These are phyloP conservation scores for Macropodus opercularis DNA, from an alignment of 2,797 vertebrate genomes.

Conservation along the genomic window DNA sequence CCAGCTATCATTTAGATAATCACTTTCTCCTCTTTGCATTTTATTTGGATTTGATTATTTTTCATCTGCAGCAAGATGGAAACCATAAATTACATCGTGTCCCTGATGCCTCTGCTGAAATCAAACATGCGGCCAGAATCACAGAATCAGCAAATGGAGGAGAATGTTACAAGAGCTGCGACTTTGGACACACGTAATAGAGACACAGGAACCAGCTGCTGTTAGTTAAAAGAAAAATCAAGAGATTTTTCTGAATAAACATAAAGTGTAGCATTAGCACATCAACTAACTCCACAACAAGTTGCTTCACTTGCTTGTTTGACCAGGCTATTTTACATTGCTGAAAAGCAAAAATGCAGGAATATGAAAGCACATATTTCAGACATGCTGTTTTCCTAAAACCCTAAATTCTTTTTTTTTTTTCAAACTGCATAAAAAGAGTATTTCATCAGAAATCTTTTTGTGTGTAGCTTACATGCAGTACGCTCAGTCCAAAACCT, in stretches of 20 bases:
- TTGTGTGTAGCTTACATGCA: too few species aligned
- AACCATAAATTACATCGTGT: constrained; percentile 76
- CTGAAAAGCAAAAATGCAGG: too few species aligned
- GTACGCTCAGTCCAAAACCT: too few species aligned
- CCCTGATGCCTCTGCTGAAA: constrained; percentile 65
- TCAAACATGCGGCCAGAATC: constrained; percentile 64
- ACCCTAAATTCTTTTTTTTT: too few species aligned
- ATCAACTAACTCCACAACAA: too few species aligned
- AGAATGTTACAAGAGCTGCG: constrained; percentile 36
- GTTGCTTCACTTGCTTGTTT: too few species aligned
- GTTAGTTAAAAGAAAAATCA: not conserved
- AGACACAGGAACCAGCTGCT: not conserved
- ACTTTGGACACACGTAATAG: constrained; percentile 27
- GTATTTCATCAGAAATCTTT: too few species aligned
- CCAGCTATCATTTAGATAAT: constrained; percentile 80
- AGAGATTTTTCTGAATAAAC: not conserved
- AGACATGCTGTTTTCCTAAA: too few species aligned
- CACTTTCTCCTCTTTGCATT: constrained; percentile 79
- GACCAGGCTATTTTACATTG: too few species aligned
- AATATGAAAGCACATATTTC: too few species aligned
- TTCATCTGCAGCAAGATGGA: constrained; percentile 76
- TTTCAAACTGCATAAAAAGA: too few species aligned
- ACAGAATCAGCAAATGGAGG: constrained; percentile 59
- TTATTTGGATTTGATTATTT: constrained; percentile 83
- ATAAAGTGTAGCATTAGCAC: too few species aligned